Percentiles rank a stretch among this genome's conserved stretches.
phyloP scores from a whole-genome alignment of 2,797 vertebrate genomes.

The Phataginus tetradactyla region DNA sequence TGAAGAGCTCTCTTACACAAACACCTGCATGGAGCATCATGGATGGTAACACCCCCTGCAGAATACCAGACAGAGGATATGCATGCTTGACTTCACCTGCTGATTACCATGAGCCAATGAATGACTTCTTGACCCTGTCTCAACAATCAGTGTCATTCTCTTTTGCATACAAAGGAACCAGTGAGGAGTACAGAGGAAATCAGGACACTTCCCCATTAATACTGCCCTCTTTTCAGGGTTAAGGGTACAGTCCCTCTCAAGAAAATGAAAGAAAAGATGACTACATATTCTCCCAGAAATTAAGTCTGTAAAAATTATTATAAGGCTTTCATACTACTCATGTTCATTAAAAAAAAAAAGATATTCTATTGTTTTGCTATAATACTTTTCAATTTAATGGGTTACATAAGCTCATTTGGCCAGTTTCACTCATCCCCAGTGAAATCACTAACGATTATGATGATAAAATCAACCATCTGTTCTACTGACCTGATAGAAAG shows the following conservation, averaged over 20 bases:
- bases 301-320: background rate
- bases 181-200: background rate
- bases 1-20: background rate
- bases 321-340: background rate
- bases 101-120: background rate
- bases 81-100: background rate
- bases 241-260: background rate
- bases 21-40: background rate
- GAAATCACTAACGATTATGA: slow-evolving; percentile 36
- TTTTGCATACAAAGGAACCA: background rate
- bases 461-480: slow-evolving; percentile 4
- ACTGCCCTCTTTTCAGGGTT: background rate
- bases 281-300: background rate
- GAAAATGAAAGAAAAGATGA: slow-evolving; percentile 44
- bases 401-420: background rate
- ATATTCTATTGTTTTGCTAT: background rate
- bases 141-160: background rate
- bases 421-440: background rate
- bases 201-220: background rate
- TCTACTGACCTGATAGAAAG: slow-evolving; percentile 11
- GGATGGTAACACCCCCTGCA: background rate
- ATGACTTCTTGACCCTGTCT: background rate
- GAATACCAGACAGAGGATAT: background rate
- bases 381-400: background rate
- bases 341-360: background rate